phyloP scores from a whole-genome alignment of 2,113 vertebrate species.

The Datnioides undecimradiatus region DNA sequence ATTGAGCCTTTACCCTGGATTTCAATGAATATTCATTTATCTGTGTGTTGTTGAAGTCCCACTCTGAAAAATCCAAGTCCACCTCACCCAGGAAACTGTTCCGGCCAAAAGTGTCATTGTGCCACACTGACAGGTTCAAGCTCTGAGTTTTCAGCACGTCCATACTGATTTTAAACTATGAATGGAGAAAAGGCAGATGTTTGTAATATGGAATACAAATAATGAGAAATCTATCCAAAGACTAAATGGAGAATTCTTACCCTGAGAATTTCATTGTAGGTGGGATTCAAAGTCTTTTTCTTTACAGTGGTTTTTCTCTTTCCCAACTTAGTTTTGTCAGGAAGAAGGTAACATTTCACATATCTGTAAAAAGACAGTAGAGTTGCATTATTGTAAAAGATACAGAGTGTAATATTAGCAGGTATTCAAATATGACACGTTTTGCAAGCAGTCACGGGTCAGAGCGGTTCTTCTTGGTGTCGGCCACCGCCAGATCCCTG shows the following conservation, averaged over 20 bases:
- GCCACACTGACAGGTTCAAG: constrained; percentile 94
- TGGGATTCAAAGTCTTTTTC: constrained; percentile 93
- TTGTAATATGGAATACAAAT: not conserved
- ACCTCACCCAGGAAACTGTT: constrained; percentile 96
- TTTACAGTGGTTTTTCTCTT: constrained; percentile 94
- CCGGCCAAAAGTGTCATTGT: constrained; percentile 91
- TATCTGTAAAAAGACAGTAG: constrained; percentile 83
- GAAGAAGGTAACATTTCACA: constrained; percentile 93
- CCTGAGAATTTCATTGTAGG: constrained; percentile 92
- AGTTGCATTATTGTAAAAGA: not conserved
- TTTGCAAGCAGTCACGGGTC: constrained; percentile 89
- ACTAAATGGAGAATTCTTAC: constrained; percentile 71
- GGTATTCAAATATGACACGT: not conserved
- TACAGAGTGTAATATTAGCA: not conserved
- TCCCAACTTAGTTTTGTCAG: constrained; percentile 92
- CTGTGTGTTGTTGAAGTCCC: constrained; percentile 91
- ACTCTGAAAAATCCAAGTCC: constrained; percentile 88
- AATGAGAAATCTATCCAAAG: not conserved
- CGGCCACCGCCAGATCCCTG: constrained; percentile 89
- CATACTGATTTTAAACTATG: constrained; percentile 90
- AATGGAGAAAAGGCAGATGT: not conserved
- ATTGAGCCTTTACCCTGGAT: constrained; percentile 82
- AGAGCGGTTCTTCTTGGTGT: constrained; percentile 90
- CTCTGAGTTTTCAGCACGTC: constrained; percentile 85
- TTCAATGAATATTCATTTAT: constrained; percentile 90